Conservation (phyloP, 2,797 vertebrate species). For the Sebastes iracundus region DNA sequence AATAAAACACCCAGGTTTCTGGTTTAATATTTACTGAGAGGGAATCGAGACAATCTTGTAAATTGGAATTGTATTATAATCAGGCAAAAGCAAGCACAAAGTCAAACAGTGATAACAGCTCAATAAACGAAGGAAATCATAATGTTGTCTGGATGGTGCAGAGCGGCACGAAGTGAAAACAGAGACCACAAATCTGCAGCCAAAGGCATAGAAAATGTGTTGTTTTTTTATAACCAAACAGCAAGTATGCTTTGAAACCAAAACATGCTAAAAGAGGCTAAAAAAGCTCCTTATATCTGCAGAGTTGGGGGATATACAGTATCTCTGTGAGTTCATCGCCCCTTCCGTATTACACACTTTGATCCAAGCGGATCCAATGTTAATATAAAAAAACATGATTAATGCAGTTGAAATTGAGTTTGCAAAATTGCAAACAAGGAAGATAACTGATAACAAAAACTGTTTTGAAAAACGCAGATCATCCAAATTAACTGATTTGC, state of each 20-base stretch:
- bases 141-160: not conserved
- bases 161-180: too few relatives aligned
- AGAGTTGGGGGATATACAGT: not conserved
- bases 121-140: too few relatives aligned
- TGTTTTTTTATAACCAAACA: not conserved
- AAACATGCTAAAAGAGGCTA: not conserved
- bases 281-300: not conserved
- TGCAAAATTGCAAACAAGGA: not conserved
- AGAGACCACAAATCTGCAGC: too few relatives aligned
- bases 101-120: not conserved
- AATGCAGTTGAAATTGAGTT: not conserved
- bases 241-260: not conserved
- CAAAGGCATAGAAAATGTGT: too few relatives aligned
- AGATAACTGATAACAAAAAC: not conserved
- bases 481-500: not conserved
- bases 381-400: not conserved
- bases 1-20: too few relatives aligned
- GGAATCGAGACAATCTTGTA: too few relatives aligned
- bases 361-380: not conserved
- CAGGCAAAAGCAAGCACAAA: not conserved
- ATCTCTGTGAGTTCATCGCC: not conserved
- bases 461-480: not conserved
- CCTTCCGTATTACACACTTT: not conserved
- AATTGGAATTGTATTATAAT: too few relatives aligned
- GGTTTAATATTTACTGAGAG: too few relatives aligned